Percentiles rank a stretch among this genome's conserved stretches.
Conservation (phyloP, 2,113 vertebrate genomes). For the Puntigrus tetrazona region DNA sequence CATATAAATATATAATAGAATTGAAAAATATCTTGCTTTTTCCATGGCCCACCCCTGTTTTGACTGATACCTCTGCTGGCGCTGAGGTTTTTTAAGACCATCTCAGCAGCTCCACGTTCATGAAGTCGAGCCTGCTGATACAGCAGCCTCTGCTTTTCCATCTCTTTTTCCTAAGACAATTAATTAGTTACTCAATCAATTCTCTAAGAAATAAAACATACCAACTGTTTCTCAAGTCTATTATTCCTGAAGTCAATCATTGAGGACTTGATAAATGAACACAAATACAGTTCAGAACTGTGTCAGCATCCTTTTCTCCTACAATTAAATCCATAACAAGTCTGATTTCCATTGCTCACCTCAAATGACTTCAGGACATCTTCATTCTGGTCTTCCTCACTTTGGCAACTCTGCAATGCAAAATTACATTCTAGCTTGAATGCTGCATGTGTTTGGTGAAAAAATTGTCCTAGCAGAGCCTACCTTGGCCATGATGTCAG, state of each 20-base stretch:
- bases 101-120: conserved; percentile 87
- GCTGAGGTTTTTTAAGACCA: conserved; percentile 93
- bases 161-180: conserved; percentile 88
- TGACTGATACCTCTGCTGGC: conserved; percentile 85
- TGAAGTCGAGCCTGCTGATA: conserved; percentile 94
- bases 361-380: conserved; percentile 93
- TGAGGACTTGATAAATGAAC: neutral
- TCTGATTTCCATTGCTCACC: conserved; percentile 73
- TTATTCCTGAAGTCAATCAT: conserved; percentile 10
- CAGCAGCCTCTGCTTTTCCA: conserved; percentile 92
- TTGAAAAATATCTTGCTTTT: too few relatives aligned
- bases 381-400: conserved; percentile 82
- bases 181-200: conserved; percentile 3
- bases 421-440: conserved; percentile 15
- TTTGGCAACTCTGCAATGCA: conserved; percentile 85
- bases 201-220: conserved; percentile 6
- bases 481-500: conserved; percentile 95
- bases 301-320: neutral
- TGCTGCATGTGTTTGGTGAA: neutral
- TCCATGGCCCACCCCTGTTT: neutral
- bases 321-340: neutral
- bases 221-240: conserved; percentile 1
- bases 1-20: too few relatives aligned
- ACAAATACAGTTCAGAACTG: neutral
- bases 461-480: neutral